Percentiles rank a stretch among this genome's conserved stretches.
Conservation (phyloP, 2,888 invertebrate species). For the Rhynchonema sp. region DNA sequence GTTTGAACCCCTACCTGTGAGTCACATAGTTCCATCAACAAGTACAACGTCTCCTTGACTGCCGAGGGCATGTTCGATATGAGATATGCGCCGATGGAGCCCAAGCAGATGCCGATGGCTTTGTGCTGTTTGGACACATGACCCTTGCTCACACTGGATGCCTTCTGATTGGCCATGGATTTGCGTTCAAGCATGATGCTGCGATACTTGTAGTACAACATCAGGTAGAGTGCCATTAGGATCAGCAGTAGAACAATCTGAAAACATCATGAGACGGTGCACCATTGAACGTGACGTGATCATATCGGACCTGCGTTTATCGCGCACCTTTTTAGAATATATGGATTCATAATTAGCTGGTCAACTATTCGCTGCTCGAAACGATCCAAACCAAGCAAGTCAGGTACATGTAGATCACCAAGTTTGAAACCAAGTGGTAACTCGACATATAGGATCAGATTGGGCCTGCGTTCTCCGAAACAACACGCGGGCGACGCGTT, state of each 20-base stretch:
- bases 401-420: no score
- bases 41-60: background rate
- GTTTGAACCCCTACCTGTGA: no score
- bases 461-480: no score
- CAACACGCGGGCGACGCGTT: no score
- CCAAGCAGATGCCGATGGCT: constrained; percentile 5
- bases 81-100: constrained; percentile 5
- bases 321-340: no score
- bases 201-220: background rate
- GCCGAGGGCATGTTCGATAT: constrained; percentile 6
- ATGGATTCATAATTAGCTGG: no score
- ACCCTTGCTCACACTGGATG: background rate
- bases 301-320: no score
- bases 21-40: no score
- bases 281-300: background rate
- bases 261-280: background rate
- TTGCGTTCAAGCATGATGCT: background rate
- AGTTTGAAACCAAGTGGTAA: background rate
- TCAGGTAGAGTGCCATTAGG: background rate
- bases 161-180: background rate
- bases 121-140: background rate
- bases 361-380: no score
- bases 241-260: background rate
- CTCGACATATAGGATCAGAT: background rate
- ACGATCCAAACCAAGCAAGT: no score